phyloP scores from a whole-genome alignment of 2,888 invertebrate genomes.

The Tachina grossa region DNA sequence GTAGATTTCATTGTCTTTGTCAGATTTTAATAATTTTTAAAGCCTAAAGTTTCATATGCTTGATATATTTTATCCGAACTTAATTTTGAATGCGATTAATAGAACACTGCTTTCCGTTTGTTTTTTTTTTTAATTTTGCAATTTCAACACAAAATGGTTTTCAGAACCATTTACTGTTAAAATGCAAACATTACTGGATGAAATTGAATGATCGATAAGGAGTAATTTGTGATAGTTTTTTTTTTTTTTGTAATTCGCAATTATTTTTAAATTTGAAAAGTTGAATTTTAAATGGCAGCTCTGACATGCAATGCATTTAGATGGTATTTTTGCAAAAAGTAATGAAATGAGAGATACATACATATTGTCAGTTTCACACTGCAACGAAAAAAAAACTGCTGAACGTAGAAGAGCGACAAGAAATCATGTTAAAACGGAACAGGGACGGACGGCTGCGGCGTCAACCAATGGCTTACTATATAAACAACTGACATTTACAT shows the following conservation, averaged over 20 bases:
- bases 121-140: too few species aligned
- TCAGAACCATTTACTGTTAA: too few species aligned
- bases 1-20: too few species aligned
- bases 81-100: too few species aligned
- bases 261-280: too few species aligned
- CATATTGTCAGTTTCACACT: conserved; percentile 45
- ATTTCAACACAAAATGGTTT: too few species aligned
- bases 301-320: conserved; percentile 49
- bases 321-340: conserved; percentile 48
- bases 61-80: too few species aligned
- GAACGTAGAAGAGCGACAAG: conserved; percentile 69
- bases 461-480: conserved; percentile 76
- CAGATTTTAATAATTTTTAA: too few species aligned
- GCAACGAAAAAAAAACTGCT: conserved; percentile 72
- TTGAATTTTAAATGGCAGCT: conserved; percentile 41
- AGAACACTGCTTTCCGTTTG: too few species aligned
- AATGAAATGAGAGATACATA: conserved; percentile 48
- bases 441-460: conserved; percentile 65
- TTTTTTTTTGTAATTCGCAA: too few species aligned
- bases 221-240: neutral
- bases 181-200: neutral
- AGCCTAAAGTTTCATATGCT: too few species aligned
- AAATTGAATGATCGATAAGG: neutral
- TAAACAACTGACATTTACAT: conserved; percentile 80
- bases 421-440: conserved; percentile 70